phyloP scores from a whole-genome alignment of 2,888 invertebrate genomes.

The Caenorhabditis sinica region DNA sequence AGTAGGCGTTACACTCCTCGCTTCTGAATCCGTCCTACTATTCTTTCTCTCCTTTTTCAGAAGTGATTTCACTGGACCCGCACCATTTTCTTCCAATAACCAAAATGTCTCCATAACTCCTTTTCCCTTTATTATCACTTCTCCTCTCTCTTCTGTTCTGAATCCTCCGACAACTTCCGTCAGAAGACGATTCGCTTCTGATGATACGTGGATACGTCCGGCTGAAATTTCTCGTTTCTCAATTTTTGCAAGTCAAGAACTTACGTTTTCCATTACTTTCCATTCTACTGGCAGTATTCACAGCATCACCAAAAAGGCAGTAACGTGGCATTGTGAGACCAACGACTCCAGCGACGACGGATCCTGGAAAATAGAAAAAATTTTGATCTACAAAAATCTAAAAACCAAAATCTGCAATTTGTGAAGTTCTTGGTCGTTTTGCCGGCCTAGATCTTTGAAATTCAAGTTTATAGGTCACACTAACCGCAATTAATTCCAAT shows the following conservation, averaged over 20 bases:
- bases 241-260: background rate
- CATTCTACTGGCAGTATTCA: conserved; percentile 81
- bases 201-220: conserved; percentile 78
- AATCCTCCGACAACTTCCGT: conserved; percentile 76
- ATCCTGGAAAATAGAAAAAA: conserved; percentile 50
- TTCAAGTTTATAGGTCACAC: background rate
- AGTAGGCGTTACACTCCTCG: conserved; percentile 20
- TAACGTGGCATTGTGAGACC: conserved; percentile 78
- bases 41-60: conserved; percentile 4
- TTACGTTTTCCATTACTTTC: conserved; percentile 78
- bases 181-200: conserved; percentile 73
- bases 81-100: conserved; percentile 58
- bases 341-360: conserved; percentile 76
- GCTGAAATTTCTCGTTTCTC: conserved; percentile 56
- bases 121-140: conserved; percentile 78
- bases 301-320: conserved; percentile 81
- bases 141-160: conserved; percentile 75
- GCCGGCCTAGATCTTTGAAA: no score
- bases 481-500: conserved; percentile 73
- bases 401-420: background rate
- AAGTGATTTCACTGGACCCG: background rate
- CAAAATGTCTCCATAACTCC: conserved; percentile 78
- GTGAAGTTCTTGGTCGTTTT: no score
- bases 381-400: no score
- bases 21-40: background rate